phyloP scores from a whole-genome alignment of 2,888 invertebrate genomes.

The Escarpia spicata region DNA sequence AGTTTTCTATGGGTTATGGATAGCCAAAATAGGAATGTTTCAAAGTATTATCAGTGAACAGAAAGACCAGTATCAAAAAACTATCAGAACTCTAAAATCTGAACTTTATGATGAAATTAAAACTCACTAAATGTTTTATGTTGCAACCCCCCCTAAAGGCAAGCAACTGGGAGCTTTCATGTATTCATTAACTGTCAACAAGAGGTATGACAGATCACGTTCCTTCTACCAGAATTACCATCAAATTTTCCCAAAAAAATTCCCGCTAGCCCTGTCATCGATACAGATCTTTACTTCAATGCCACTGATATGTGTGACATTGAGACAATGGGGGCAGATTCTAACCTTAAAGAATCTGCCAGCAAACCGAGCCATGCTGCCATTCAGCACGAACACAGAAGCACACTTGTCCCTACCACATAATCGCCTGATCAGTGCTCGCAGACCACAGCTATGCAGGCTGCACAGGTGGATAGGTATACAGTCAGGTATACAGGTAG shows the following conservation, averaged over 20 bases:
- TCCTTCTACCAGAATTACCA: background rate
- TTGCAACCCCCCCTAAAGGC: background rate
- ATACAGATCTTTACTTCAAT: too few relatives aligned
- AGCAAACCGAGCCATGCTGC: background rate
- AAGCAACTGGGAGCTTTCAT: background rate
- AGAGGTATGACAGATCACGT: background rate
- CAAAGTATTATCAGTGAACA: too few relatives aligned
- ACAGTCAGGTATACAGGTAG: background rate
- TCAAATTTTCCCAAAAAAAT: background rate
- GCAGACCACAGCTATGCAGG: background rate
- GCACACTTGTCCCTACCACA: background rate
- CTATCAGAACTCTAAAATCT: background rate
- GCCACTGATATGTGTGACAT: background rate
- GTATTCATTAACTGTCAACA: background rate
- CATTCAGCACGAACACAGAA: background rate
- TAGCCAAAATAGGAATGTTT: background rate
- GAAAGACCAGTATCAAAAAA: too few relatives aligned
- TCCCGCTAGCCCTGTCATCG: background rate
- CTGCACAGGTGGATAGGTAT: background rate
- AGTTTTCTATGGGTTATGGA: too few relatives aligned
- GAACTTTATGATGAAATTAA: background rate
- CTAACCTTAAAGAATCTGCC: background rate
- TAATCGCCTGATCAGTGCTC: conserved; percentile 6
- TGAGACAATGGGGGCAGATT: background rate
- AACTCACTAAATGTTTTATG: background rate